Evolutionary conservation across 2,888 invertebrate species (phyloP).

Genomic region (Pasiphila rectangulata): DNA sequence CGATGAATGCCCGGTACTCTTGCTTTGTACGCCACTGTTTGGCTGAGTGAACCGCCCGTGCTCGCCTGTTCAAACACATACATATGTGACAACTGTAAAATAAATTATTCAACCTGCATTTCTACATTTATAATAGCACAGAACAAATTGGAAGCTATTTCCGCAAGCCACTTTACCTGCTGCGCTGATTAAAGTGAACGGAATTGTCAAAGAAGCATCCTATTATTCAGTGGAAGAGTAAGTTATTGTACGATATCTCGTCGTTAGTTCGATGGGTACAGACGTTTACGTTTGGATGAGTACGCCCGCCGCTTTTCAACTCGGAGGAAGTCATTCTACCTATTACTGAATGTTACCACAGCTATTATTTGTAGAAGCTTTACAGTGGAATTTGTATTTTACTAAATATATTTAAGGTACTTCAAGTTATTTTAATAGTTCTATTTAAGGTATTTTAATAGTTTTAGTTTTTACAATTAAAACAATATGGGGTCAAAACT

Average conservation of each 20-base stretch:
- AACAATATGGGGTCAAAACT: too few relatives aligned
- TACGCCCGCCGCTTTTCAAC: constrained; percentile 18
- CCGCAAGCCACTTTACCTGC: constrained; percentile 13
- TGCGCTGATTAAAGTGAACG: constrained; percentile 28
- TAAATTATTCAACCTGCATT: constrained; percentile 45
- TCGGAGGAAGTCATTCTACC: constrained; percentile 18
- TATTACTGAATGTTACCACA: constrained; percentile 1
- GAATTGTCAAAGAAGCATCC: constrained; percentile 35
- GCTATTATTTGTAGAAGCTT: too few relatives aligned
- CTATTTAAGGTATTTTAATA: too few relatives aligned
- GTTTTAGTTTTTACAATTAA: too few relatives aligned
- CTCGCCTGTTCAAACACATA: constrained; percentile 39
- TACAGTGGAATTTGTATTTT: too few relatives aligned
- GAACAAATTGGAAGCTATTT: constrained; percentile 25
- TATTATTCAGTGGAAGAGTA: constrained; percentile 34
- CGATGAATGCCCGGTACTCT: constrained; percentile 58
- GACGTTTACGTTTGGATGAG: constrained; percentile 34
- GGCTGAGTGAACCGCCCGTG: constrained; percentile 54
- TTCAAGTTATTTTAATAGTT: too few relatives aligned
- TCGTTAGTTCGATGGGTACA: constrained; percentile 50
- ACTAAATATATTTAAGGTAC: too few relatives aligned
- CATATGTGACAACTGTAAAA: constrained; percentile 41
- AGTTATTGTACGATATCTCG: constrained; percentile 57
- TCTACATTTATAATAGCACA: constrained; percentile 21
- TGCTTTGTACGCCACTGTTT: constrained; percentile 63